These are phyloP conservation scores for Gymnoscopelus braueri DNA, from an alignment of 2,797 vertebrate species.

Conservation along the genomic window DNA sequence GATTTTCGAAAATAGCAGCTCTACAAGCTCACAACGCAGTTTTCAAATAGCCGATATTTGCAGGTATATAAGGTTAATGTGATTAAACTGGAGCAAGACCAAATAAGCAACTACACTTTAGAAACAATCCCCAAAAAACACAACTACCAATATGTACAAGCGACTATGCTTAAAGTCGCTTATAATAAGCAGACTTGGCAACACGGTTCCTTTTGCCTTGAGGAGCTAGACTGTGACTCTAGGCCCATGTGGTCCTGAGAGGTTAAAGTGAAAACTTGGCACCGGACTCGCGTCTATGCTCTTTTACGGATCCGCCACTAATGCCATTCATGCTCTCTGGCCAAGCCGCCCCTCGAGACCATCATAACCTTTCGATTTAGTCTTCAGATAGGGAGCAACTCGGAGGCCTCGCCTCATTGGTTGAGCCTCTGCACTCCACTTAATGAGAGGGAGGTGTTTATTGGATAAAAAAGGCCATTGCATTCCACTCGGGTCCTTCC, in stretches of 20 bases:
- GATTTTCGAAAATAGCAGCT: too few relatives aligned
- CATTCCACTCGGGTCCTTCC: not conserved
- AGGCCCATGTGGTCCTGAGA: not conserved
- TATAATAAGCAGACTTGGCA: too few relatives aligned
- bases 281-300: not conserved
- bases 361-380: conserved; percentile 56
- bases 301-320: not conserved
- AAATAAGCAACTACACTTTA: too few relatives aligned
- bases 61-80: too few relatives aligned
- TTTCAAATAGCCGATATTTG: too few relatives aligned
- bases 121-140: too few relatives aligned
- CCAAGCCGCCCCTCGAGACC: conserved; percentile 35
- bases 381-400: conserved; percentile 1
- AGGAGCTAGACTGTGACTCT: too few relatives aligned
- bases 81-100: too few relatives aligned
- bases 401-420: conserved; percentile 28
- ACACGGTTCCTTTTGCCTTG: too few relatives aligned
- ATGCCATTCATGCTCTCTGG: conserved; percentile 10
- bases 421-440: not conserved
- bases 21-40: too few relatives aligned
- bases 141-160: too few relatives aligned
- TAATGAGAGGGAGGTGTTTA: conserved; percentile 12
- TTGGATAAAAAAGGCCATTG: not conserved
- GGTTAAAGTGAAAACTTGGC: not conserved
- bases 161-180: too few relatives aligned